These are phyloP conservation scores for Mya arenaria DNA, from an alignment of 1,140 invertebrate species.

Conservation along the genomic window DNA sequence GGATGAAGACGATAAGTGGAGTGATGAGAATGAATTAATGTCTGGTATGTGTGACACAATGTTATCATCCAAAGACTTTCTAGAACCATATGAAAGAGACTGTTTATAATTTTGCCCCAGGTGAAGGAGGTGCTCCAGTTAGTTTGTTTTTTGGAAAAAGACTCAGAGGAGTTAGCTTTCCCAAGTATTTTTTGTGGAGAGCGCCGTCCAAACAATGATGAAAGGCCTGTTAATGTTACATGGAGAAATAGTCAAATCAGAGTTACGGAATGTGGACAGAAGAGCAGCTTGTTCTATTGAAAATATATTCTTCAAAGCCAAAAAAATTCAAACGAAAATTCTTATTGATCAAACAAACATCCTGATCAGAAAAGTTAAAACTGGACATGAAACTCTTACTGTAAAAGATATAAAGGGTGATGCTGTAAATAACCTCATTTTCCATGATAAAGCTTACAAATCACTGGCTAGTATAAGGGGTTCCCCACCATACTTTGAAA, in stretches of 20 bases:
- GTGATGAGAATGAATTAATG: slow-evolving; percentile 45
- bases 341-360: slow-evolving; percentile 51
- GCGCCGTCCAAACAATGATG: slow-evolving; percentile 37
- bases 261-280: slow-evolving; percentile 53
- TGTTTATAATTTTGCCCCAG: slow-evolving; percentile 55
- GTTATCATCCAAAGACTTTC: slow-evolving; percentile 50
- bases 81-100: slow-evolving; percentile 56
- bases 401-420: slow-evolving; percentile 52
- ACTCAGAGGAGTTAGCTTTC: slow-evolving; percentile 57
- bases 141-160: slow-evolving; percentile 52
- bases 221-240: slow-evolving; percentile 39
- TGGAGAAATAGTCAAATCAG: slow-evolving; percentile 58
- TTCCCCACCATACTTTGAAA: slow-evolving; percentile 56
- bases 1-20: slow-evolving; percentile 57
- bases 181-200: slow-evolving; percentile 57
- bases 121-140: slow-evolving; percentile 48
- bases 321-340: slow-evolving; percentile 60
- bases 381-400: slow-evolving; percentile 41
- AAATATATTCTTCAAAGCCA: slow-evolving; percentile 63
- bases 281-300: slow-evolving; percentile 43
- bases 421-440: slow-evolving; percentile 31
- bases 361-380: slow-evolving; percentile 60
- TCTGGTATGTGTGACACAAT: slow-evolving; percentile 54
- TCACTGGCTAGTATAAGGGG: slow-evolving; percentile 57
- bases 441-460: slow-evolving; percentile 60